phyloP scores from a whole-genome alignment of 2,888 invertebrate species.

The Sericinus montela region DNA sequence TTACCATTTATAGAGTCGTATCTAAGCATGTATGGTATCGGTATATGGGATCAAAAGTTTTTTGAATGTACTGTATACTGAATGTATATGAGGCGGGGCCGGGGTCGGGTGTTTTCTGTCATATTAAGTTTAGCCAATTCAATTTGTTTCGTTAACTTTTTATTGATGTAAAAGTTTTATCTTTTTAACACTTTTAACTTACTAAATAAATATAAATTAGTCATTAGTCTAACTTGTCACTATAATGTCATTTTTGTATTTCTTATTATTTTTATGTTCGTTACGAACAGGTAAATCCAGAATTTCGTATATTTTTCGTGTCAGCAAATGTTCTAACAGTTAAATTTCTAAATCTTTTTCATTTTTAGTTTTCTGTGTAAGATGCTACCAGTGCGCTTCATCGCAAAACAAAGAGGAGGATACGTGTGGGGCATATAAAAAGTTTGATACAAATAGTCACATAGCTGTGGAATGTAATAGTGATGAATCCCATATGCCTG shows the following conservation, averaged over 20 bases:
- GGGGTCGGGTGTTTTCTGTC: too few relatives aligned
- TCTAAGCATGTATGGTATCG: too few relatives aligned
- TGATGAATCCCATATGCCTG: slow-evolving; percentile 96
- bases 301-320: background rate
- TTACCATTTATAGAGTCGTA: too few relatives aligned
- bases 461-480: slow-evolving; percentile 96
- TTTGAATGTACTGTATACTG: too few relatives aligned
- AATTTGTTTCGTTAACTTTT: too few relatives aligned
- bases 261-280: slow-evolving; percentile 25
- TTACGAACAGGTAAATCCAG: slow-evolving; percentile 33
- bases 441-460: slow-evolving; percentile 90
- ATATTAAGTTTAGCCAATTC: too few relatives aligned
- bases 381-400: slow-evolving; percentile 97
- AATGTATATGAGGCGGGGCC: too few relatives aligned
- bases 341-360: slow-evolving; percentile 1
- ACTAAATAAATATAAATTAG: too few relatives aligned
- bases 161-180: background rate
- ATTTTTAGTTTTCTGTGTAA: slow-evolving; percentile 82
- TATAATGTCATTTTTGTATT: slow-evolving; percentile 15
- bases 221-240: too few relatives aligned
- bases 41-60: too few relatives aligned
- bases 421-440: slow-evolving; percentile 93
- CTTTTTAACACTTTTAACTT: slow-evolving; percentile 7
- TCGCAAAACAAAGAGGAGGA: slow-evolving; percentile 88
- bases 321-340: background rate